These are phyloP conservation scores for Platynereis dumerilii DNA, from an alignment of 2,888 invertebrate genomes.

Conservation along the genomic window DNA sequence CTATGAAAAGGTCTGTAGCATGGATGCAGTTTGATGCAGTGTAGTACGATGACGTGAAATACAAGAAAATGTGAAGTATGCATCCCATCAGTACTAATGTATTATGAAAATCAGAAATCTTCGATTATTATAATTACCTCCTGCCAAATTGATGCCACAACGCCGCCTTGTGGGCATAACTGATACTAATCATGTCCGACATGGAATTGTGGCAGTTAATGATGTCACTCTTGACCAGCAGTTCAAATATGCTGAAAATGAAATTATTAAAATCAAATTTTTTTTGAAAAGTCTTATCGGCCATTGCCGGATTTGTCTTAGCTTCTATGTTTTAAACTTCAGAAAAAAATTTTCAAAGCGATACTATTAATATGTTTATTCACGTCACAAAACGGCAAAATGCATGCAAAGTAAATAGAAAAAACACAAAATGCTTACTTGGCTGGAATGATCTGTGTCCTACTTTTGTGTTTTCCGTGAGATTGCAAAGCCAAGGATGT, in stretches of 20 bases:
- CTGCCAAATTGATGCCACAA: slow-evolving; percentile 76
- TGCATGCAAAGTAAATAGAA: too few relatives aligned
- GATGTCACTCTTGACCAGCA: slow-evolving; percentile 82
- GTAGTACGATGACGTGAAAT: too few relatives aligned
- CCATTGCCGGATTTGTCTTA: too few relatives aligned
- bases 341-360: too few relatives aligned
- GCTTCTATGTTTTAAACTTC: too few relatives aligned
- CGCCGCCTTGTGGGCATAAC: slow-evolving; percentile 81
- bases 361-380: neutral
- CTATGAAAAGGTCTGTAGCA: too few relatives aligned
- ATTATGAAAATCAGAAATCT: too few relatives aligned
- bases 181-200: slow-evolving; percentile 80
- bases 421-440: slow-evolving; percentile 66
- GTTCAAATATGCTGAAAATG: slow-evolving; percentile 69
- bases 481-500: slow-evolving; percentile 78
- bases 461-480: slow-evolving; percentile 78
- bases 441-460: slow-evolving; percentile 74
- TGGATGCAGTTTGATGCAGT: too few relatives aligned
- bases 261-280: neutral
- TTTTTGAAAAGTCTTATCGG: neutral
- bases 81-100: too few relatives aligned
- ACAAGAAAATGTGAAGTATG: too few relatives aligned
- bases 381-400: neutral
- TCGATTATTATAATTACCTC: too few relatives aligned
- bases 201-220: slow-evolving; percentile 85